Base-by-base conservation (phyloP, 2,888 invertebrate species). In the Hetaerina titia region DNA sequence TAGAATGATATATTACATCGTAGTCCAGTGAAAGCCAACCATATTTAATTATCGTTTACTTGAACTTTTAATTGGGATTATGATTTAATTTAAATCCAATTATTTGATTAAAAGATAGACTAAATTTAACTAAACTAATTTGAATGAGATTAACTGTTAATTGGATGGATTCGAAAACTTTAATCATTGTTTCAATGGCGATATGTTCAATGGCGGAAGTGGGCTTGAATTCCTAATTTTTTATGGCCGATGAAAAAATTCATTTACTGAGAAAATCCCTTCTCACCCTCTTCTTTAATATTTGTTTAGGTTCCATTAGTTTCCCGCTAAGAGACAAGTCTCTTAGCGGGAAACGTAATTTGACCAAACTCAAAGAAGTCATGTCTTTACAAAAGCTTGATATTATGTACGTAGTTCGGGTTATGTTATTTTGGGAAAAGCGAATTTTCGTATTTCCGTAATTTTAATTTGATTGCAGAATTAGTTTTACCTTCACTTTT, bases 21-120 rank as follows among this genome's bases (percentile, higher is more conserved):
- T 31, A 31, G 81, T 31, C 22, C 81, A 31, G 81, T 31, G 81
- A 81, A 81, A 81, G 31, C 31, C 11, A 81, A 81, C 8, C 11
- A 81, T 31, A 81, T 81, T 81, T 31, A 81, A 81, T 81, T 31
- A 31, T 31, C 31, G 31, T 81, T 81, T 81, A 81, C 81, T 81
- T 31, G 13, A 31, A 31, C 25, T 81, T 81, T 81, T 31, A 81
- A 81, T 81, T 31, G 31, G 81, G 31, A 9, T 31, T 31, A 81
- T 81, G 13, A 31, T 15, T 81, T 81, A 81, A 81, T 81, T 81
- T 0, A 81, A 81, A 31, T 15, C 4, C 31, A 81, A 6, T 81
- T 81, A 31, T 81, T 81, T 25, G 25, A 31, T 31, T 31, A 25
- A 15, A 15, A 31, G 31, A 31, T 31, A 81, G 7, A 22, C 81